Base-by-base conservation (phyloP, 2,113 vertebrate genomes). In the Glaucomys volans region DNA sequence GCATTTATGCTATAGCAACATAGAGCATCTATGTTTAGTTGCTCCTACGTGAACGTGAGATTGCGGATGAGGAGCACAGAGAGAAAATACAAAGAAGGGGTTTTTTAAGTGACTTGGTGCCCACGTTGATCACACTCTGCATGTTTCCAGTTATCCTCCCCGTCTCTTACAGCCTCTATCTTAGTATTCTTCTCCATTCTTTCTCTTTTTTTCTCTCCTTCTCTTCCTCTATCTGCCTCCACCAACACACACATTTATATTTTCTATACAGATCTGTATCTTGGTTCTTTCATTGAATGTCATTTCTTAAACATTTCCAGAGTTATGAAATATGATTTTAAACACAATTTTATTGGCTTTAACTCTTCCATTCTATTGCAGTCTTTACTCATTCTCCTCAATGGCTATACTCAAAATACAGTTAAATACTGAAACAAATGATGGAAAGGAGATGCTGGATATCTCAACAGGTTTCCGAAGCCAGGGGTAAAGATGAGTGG, bases 61-160 rank as follows among this genome's bases (percentile, higher is more conserved):
- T 54, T 71, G 4, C n/a, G 42, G 42, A 54, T 10, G 54, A 32
- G 0, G 2, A 4, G 17, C 2, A 0, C 52, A 13, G 4, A 75
- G 16, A 9, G 18, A 9, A 28, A 62, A 62, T 62, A 62, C 59
- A 62, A 24, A 62, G 24, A 24, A 52, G 8, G 59, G 59, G 4
- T 62, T 62, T 62, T 67, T 8, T 7, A 80, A 57, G 72, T 37
- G 59, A 30, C 44, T 3, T 14, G 28, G 52, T 5, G 17, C 44
- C 18, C 1, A 37, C 57, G 6, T 28, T 2, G 2, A 0, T 17
- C n/a, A n/a, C 54, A 57, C 0, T 28, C 0, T 10, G 30, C 35
- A 10, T 4, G 2, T 24, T 37, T 24, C 12, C 30, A 30, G n/a
- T 40, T 54, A 8, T 57, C 79, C 79, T 57, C 14, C 32, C 10